These are phyloP conservation scores for Stomorhina lunata DNA, from an alignment of 2,888 invertebrate genomes.

Conservation along the genomic window DNA sequence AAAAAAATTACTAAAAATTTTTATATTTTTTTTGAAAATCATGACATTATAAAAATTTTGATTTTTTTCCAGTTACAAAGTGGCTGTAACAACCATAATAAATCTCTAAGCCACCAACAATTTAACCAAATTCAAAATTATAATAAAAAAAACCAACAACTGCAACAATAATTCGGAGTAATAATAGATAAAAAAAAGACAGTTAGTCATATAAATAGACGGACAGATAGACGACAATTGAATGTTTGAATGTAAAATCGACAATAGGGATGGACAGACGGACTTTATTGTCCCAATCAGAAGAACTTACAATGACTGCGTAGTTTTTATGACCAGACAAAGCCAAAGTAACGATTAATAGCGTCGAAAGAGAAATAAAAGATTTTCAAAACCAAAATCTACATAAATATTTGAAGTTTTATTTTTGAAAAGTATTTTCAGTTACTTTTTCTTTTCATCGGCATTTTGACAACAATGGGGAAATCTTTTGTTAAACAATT, in stretches of 20 bases:
- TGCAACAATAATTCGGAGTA: slow-evolving; percentile 33
- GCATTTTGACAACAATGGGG: neutral
- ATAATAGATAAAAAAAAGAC: slow-evolving; percentile 41
- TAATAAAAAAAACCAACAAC: slow-evolving; percentile 24
- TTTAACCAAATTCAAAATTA: slow-evolving; percentile 17
- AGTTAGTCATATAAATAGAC: slow-evolving; percentile 54
- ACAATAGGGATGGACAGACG: neutral
- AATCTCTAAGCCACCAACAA: neutral
- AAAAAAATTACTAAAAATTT: slow-evolving; percentile 37
- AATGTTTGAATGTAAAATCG: neutral
- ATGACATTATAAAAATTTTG: slow-evolving; percentile 51
- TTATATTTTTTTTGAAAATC: slow-evolving; percentile 56
- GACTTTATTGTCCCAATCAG: neutral
- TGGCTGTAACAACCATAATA: slow-evolving; percentile 9
- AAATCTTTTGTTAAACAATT: neutral
- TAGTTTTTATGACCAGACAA: slow-evolving; percentile 9
- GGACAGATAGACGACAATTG: neutral
- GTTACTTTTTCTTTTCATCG: slow-evolving; percentile 12
- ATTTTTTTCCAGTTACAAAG: slow-evolving; percentile 5
- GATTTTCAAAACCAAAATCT: slow-evolving; percentile 8
- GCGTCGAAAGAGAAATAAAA: neutral
- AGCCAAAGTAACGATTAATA: slow-evolving; percentile 27
- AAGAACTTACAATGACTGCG: slow-evolving; percentile 21
- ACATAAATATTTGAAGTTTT: slow-evolving; percentile 13
- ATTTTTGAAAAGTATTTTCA: neutral